Evolutionary conservation across 1,140 invertebrate genomes (phyloP).

Genomic region (Microplitis mediator): DNA sequence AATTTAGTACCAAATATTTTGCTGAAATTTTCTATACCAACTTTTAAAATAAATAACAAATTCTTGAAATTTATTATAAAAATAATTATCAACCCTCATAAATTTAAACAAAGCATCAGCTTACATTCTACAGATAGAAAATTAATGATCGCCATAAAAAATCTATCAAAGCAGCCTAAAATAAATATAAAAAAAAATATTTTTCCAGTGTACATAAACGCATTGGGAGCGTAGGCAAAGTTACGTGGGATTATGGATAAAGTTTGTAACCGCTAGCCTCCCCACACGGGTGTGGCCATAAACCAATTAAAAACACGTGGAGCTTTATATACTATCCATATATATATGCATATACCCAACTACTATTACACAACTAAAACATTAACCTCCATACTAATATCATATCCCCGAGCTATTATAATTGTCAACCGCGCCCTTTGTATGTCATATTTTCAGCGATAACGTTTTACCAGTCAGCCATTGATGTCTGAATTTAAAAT

Average conservation of each 20-base stretch:
- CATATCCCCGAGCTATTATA: neutral
- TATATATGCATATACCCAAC: neutral
- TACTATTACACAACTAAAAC: neutral
- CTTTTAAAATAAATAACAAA: no score
- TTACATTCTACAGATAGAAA: no score
- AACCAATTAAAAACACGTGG: conserved; percentile 4
- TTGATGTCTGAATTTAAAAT: neutral
- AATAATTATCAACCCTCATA: no score
- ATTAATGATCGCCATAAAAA: no score
- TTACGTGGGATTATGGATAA: neutral
- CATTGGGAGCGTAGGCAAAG: neutral
- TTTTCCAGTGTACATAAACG: neutral
- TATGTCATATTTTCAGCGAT: neutral
- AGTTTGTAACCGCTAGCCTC: neutral
- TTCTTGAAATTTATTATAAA: no score
- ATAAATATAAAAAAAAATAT: neutral
- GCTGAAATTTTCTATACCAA: no score
- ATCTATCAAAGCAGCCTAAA: no score
- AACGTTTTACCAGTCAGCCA: neutral
- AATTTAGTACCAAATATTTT: no score
- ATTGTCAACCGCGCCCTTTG: neutral
- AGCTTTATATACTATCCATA: neutral
- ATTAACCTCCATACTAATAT: no score
- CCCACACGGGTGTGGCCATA: neutral
- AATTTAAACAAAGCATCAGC: no score